A percentile compares a stretch with the other conserved stretches of the same genome.
Evolutionary conservation across 1,140 invertebrate species (phyloP).

Genomic region (Hormaphis cornu): DNA sequence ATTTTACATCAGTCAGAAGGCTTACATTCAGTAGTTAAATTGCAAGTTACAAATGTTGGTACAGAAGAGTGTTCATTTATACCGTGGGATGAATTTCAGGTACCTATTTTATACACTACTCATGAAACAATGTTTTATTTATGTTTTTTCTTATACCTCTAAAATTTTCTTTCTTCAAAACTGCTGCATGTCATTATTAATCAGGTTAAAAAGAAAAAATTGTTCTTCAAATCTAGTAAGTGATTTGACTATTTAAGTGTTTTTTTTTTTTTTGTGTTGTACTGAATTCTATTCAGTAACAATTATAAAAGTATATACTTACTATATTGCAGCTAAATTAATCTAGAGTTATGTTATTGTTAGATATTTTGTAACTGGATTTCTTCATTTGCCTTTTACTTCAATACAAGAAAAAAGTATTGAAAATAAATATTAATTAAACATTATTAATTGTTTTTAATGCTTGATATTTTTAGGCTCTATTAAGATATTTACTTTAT

Average conservation of each 20-base stretch:
- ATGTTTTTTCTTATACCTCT: not conserved
- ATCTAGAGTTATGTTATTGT: too few species aligned
- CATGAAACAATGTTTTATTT: not conserved
- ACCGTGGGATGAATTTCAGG: constrained; percentile 89
- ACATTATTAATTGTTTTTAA: too few species aligned
- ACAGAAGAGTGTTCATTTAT: constrained; percentile 77
- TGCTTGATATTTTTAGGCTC: too few species aligned
- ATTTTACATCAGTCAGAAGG: constrained; percentile 68
- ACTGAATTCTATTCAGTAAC: not conserved
- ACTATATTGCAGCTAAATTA: not conserved
- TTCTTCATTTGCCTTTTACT: too few species aligned
- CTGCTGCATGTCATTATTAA: not conserved
- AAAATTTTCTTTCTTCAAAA: constrained; percentile 7
- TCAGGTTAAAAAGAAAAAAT: not conserved
- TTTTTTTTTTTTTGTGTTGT: constrained; percentile 1
- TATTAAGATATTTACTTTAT: not conserved
- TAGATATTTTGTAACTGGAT: too few species aligned
- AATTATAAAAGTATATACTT: not conserved
- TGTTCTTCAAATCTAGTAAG: not conserved
- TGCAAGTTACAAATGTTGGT: constrained; percentile 65
- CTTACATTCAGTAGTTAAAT: constrained; percentile 59
- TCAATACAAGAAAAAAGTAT: too few species aligned
- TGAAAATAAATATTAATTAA: too few species aligned
- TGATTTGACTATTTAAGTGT: not conserved
- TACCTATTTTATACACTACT: constrained; percentile 42